Conservation (phyloP, 1,140 invertebrate species). For the Psix sp. region DNA sequence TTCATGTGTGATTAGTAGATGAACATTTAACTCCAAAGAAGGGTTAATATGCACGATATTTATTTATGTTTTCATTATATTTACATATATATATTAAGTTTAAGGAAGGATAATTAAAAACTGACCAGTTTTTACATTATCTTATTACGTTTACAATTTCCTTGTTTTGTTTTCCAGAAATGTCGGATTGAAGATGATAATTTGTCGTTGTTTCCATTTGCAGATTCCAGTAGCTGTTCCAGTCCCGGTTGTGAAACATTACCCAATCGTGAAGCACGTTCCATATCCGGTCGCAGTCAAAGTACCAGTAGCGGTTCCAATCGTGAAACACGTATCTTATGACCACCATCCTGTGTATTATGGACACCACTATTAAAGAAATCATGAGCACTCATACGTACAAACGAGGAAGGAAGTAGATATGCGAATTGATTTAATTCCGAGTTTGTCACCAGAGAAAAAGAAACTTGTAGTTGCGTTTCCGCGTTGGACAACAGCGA, state of each 20-base stretch:
- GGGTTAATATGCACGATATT: too few relatives aligned
- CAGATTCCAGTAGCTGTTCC: conserved; percentile 69
- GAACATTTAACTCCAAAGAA: too few relatives aligned
- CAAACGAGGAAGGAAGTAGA: conserved; percentile 7
- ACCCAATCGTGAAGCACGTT: conserved; percentile 66
- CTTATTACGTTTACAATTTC: too few relatives aligned
- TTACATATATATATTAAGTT: too few relatives aligned
- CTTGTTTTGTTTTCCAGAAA: too few relatives aligned
- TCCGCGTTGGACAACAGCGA: conserved; percentile 2
- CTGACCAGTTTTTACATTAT: too few relatives aligned
- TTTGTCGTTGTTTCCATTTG: conserved; percentile 32
- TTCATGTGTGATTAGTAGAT: too few relatives aligned
- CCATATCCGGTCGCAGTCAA: conserved; percentile 68
- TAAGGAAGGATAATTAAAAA: too few relatives aligned
- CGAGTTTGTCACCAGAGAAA: conserved; percentile 3
- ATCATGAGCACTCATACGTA: background rate
- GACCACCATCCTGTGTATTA: conserved; percentile 13
- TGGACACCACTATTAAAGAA: conserved; percentile 28
- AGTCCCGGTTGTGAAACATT: conserved; percentile 61
- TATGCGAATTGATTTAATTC: conserved; percentile 44
- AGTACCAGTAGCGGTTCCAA: conserved; percentile 65
- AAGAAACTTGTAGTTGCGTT: conserved; percentile 1
- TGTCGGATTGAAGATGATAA: too few relatives aligned
- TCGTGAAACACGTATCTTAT: conserved; percentile 65
- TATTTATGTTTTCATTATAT: too few relatives aligned